These are phyloP conservation scores for Geotrupes spiniger DNA, from an alignment of 2,888 invertebrate species.

Conservation along the genomic window DNA sequence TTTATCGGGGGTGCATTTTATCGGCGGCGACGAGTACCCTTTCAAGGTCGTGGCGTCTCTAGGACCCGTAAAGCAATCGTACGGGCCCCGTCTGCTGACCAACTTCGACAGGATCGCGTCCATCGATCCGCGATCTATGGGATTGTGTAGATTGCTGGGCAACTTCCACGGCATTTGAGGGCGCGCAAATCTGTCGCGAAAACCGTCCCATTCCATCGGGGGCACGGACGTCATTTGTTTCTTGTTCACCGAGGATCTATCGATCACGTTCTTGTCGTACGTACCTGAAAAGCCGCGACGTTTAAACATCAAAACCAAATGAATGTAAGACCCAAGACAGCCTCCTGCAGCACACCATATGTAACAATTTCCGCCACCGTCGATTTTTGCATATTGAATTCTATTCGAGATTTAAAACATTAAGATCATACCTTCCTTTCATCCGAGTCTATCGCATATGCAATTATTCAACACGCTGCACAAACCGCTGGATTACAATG, in stretches of 20 bases:
- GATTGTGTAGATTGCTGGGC: constrained; percentile 40
- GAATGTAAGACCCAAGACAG: neutral
- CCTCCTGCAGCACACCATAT: neutral
- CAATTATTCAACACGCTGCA: no score
- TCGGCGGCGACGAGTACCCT: constrained; percentile 51
- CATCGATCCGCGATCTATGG: constrained; percentile 31
- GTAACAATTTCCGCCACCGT: no score
- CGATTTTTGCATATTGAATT: no score
- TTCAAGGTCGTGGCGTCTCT: constrained; percentile 54
- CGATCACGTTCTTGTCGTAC: constrained; percentile 11
- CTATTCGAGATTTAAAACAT: no score
- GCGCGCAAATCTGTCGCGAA: constrained; percentile 38
- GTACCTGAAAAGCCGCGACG: constrained; percentile 19
- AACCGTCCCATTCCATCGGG: constrained; percentile 43
- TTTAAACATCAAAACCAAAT: neutral
- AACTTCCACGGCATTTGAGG: constrained; percentile 31
- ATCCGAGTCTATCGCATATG: no score
- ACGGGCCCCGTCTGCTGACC: constrained; percentile 43
- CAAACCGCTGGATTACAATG: no score
- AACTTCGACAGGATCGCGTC: constrained; percentile 22
- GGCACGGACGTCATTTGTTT: constrained; percentile 34
- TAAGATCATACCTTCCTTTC: no score
- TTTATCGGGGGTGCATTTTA: constrained; percentile 34
- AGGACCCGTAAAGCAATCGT: constrained; percentile 51
- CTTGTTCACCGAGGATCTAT: constrained; percentile 7